phyloP scores from a whole-genome alignment of 2,797 vertebrate genomes.

The Gambusia yucatana region DNA sequence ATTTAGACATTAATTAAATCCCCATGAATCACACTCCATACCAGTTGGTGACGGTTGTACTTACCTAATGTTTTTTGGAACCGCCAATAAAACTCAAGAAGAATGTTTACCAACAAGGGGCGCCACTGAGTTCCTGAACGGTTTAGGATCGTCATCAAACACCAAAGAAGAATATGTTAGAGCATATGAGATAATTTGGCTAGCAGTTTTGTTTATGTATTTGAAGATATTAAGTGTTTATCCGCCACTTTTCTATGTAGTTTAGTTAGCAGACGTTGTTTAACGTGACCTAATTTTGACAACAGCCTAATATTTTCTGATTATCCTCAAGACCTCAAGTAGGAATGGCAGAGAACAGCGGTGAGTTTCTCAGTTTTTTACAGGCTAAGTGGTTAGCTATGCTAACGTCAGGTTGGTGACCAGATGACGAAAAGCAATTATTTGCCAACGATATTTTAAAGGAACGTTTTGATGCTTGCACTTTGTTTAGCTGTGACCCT shows the following conservation, averaged over 20 bases:
- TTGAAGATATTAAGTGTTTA: neutral
- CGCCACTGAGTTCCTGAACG: neutral
- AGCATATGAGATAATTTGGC: neutral
- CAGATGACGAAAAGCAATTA: neutral
- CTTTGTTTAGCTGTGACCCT: neutral
- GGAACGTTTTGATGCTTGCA: neutral
- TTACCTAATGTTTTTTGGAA: no score
- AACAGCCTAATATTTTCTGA: neutral
- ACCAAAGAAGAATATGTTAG: neutral
- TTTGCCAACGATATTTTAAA: neutral
- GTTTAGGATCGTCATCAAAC: neutral
- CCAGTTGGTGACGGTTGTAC: no score
- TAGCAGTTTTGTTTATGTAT: neutral
- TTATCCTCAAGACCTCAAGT: neutral
- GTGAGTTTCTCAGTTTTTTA: neutral
- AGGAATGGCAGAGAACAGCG: conserved; percentile 2
- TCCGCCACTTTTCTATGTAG: neutral
- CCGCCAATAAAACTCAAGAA: neutral
- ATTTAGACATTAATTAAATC: no score
- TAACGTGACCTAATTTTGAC: neutral
- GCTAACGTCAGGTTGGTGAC: neutral
- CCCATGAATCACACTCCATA: no score
- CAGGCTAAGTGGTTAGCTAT: neutral
- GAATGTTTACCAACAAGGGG: neutral
- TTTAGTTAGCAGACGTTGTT: neutral